phyloP scores from a whole-genome alignment of 2,888 invertebrate species.

The Brachypalpus laphriformis region DNA sequence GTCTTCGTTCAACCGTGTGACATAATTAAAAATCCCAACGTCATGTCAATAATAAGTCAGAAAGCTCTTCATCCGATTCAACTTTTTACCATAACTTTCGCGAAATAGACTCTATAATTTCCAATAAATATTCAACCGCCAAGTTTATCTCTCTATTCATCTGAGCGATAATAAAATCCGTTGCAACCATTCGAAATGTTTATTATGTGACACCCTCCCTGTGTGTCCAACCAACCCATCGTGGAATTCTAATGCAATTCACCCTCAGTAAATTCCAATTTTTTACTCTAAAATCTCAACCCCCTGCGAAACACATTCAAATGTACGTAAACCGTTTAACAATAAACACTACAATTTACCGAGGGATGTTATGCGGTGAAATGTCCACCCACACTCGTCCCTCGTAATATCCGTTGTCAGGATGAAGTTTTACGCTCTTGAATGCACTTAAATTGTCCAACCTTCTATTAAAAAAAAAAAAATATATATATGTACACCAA shows the following conservation, averaged over 20 bases:
- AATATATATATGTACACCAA: slow-evolving; percentile 6
- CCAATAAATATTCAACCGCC: slow-evolving; percentile 56
- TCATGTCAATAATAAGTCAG: not conserved
- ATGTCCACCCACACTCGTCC: slow-evolving; percentile 51
- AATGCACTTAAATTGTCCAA: slow-evolving; percentile 59
- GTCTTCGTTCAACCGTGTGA: not conserved
- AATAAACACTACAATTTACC: slow-evolving; percentile 67
- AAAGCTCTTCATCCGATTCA: not conserved
- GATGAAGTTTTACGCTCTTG: slow-evolving; percentile 47
- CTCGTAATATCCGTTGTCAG: slow-evolving; percentile 59
- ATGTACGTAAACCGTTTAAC: slow-evolving; percentile 70
- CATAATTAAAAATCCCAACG: not conserved
- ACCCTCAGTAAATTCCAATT: slow-evolving; percentile 30
- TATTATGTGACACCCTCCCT: slow-evolving; percentile 18
- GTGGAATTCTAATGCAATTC: slow-evolving; percentile 26
- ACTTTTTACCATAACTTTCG: not conserved
- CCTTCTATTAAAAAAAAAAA: slow-evolving; percentile 33
- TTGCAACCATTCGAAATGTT: slow-evolving; percentile 33
- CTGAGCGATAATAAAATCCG: slow-evolving; percentile 40
- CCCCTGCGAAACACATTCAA: slow-evolving; percentile 46
- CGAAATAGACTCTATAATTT: slow-evolving; percentile 34
- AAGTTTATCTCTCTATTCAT: slow-evolving; percentile 37
- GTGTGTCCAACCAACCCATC: no score
- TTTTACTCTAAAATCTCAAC: slow-evolving; percentile 30
- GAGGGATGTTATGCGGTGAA: slow-evolving; percentile 46